Percentiles rank a stretch among this genome's conserved stretches.
Conservation (phyloP, 2,888 invertebrate species). For the Temnothorax ravouxi region DNA sequence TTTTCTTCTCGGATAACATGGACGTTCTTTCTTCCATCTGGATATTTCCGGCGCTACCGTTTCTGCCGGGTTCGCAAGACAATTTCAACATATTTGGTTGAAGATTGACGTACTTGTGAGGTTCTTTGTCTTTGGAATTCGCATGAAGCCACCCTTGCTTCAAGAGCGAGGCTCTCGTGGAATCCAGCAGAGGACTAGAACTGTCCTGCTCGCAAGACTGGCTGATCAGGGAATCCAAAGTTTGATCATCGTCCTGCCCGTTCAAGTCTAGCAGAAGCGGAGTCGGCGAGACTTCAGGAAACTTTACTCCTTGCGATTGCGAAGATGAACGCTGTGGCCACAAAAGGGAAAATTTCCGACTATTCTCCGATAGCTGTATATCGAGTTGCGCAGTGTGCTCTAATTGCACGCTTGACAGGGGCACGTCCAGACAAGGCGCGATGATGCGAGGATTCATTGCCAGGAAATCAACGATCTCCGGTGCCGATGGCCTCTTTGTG, state of each 20-base stretch:
- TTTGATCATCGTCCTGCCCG: slow-evolving; percentile 65
- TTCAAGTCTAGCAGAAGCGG: slow-evolving; percentile 75
- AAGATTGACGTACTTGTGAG: slow-evolving; percentile 80
- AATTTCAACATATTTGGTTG: slow-evolving; percentile 73
- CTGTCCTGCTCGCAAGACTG: slow-evolving; percentile 65
- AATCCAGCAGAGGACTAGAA: slow-evolving; percentile 66
- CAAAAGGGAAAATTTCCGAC: slow-evolving; percentile 85
- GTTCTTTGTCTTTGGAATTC: slow-evolving; percentile 56
- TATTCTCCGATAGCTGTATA: slow-evolving; percentile 86
- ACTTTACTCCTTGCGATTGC: slow-evolving; percentile 22
- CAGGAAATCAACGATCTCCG: slow-evolving; percentile 93
- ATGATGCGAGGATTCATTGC: slow-evolving; percentile 92
- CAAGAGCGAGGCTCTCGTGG: not conserved
- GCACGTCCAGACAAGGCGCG: slow-evolving; percentile 93
- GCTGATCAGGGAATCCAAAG: slow-evolving; percentile 56
- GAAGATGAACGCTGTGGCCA: slow-evolving; percentile 67
- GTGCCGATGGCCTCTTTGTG: slow-evolving; percentile 91
- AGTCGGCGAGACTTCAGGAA: slow-evolving; percentile 54
- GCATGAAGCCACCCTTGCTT: slow-evolving; percentile 37
- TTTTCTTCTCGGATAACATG: slow-evolving; percentile 60
- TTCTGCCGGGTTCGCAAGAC: slow-evolving; percentile 31
- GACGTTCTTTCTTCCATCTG: slow-evolving; percentile 68
- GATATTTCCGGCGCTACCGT: slow-evolving; percentile 49
- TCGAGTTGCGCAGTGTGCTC: slow-evolving; percentile 89
- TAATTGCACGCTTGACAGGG: slow-evolving; percentile 91